Evolutionary conservation across 2,113 vertebrate genomes (phyloP), one percentile per base, ranked within the genome.

Genomic region (Empidonax traillii): DNA sequence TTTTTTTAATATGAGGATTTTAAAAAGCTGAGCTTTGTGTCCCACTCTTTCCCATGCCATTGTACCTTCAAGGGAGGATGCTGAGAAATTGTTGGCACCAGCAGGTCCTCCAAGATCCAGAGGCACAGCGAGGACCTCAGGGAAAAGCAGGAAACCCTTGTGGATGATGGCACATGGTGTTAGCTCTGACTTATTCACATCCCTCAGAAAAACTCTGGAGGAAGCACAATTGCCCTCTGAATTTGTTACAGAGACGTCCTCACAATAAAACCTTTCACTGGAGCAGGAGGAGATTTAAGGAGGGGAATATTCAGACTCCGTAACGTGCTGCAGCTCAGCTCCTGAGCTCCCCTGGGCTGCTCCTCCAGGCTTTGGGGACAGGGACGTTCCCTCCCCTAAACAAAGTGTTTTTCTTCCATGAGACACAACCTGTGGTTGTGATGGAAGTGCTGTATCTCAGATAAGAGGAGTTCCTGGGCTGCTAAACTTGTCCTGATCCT

Each of bases 181-280:
- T 72, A 67, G 67, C 72, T 83, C 80, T 8, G 61, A 76, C 62
- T 80, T 59, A 67, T 78, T 94, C 90, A 51, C 59, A 55, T 55
- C 46, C 37, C 47, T 78, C 53, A 67, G 88, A 88, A 94, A 78
- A 94, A 51, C 90, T 89, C 82, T 3, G 6, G 12, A 74, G 74
- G 83, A 80, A 92, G 68, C 58, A 44, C 61, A 41, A 4, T 66
- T 74, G 39, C 85, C 53, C 86, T 87, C 56, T 44, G 83, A 78
- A 89, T 82, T 76, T 66, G n/a, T 74, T 94, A 28, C 63, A 49
- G 43, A 17, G 67, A 30, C 1, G 2, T 63, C 66, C 68, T 49
- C 51, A 20, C 88, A 79, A 83, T 49, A 83, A 80, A 92, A 43
- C 80, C 69, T 82, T 58, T 87, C 56, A 31, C 79, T 65, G 63